Conservation (phyloP, 2,113 vertebrate genomes). For the Potamarius usumacintae region DNA sequence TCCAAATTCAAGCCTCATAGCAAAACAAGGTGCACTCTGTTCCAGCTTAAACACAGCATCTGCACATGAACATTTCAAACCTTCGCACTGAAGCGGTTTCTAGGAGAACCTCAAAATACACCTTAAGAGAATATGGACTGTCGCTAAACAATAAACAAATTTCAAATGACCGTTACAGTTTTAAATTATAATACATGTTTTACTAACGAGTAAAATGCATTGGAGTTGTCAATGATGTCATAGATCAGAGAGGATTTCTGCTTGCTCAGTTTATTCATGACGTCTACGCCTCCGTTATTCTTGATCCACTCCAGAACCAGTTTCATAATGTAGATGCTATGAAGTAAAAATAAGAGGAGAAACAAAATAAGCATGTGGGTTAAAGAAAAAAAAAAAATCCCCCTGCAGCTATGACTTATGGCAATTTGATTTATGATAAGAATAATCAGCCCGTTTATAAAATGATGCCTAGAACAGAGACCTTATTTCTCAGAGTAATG, state of each 20-base stretch:
- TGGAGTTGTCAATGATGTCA: constrained; percentile 84
- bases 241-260: constrained; percentile 88
- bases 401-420: background rate
- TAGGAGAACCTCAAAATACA: background rate
- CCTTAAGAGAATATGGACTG: background rate
- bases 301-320: constrained; percentile 96
- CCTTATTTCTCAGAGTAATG: background rate
- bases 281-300: constrained; percentile 80
- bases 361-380: background rate
- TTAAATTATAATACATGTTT: background rate
- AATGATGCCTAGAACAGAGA: background rate
- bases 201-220: constrained; percentile 90
- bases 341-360: background rate
- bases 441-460: background rate
- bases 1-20: too few species aligned
- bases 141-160: background rate
- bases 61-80: background rate
- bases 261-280: constrained; percentile 84
- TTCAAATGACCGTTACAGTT: background rate
- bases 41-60: background rate
- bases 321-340: constrained; percentile 90
- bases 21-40: background rate
- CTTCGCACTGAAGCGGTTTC: background rate
- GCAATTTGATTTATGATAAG: background rate
- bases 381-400: background rate